phyloP scores from a whole-genome alignment of 2,888 invertebrate species.

The Campopleginae sp. region DNA sequence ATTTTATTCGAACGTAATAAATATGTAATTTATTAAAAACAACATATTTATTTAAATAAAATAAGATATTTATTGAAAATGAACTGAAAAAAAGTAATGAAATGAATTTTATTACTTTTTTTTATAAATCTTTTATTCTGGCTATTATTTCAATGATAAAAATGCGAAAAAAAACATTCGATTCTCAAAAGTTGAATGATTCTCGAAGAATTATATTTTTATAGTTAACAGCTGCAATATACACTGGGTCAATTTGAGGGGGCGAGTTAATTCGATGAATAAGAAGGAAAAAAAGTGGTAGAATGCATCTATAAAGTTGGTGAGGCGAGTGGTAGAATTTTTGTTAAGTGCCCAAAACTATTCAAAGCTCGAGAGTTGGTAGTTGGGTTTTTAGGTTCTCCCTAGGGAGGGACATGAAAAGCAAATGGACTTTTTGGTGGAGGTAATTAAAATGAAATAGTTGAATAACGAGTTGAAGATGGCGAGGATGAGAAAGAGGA shows the following conservation, averaged over 20 bases:
- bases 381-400: not conserved
- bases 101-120: no score
- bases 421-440: not conserved
- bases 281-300: not conserved
- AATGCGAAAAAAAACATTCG: no score
- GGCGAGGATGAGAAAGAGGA: not conserved
- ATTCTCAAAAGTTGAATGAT: no score
- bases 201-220: not conserved
- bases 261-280: not conserved
- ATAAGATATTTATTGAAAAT: no score
- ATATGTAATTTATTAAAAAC: no score
- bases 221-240: not conserved
- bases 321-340: not conserved
- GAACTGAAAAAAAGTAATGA: no score
- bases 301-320: not conserved
- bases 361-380: not conserved
- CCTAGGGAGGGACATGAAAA: not conserved
- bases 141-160: no score
- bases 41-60: no score
- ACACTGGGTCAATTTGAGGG: no score
- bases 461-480: conserved; percentile 2
- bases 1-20: no score
- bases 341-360: not conserved
- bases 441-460: not conserved
- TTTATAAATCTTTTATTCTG: no score